Conservation (phyloP, 2,113 vertebrate genomes). For the Pygoscelis adeliae region DNA sequence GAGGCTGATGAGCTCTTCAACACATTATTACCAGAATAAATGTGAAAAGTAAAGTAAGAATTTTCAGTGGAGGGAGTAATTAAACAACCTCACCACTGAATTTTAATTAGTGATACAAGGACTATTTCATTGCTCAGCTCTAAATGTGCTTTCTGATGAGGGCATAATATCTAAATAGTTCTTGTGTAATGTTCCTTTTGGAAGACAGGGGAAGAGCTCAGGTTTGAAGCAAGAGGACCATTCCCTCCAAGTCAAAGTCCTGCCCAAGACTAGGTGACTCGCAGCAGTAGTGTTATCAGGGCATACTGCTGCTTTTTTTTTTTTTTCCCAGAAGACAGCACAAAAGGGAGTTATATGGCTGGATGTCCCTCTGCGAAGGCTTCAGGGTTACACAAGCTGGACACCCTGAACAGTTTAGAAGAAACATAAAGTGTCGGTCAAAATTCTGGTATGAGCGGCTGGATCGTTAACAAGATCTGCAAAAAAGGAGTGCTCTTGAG, state of each 20-base stretch:
- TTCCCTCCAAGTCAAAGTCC: neutral
- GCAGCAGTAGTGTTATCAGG: neutral
- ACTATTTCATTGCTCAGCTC: slow-evolving; percentile 33
- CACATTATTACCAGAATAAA: slow-evolving; percentile 63
- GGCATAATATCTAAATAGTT: slow-evolving; percentile 24
- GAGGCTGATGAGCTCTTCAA: slow-evolving; percentile 62
- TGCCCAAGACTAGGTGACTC: neutral
- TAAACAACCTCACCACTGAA: slow-evolving; percentile 64
- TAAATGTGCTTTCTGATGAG: slow-evolving; percentile 43
- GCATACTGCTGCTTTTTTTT: too few relatives aligned
- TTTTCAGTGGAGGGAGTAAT: slow-evolving; percentile 65
- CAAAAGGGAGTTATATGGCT: neutral
- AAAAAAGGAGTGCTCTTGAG: neutral
- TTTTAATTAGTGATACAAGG: slow-evolving; percentile 69
- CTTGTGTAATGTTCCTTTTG: neutral
- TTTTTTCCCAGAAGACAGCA: neutral
- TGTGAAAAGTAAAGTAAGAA: slow-evolving; percentile 68
- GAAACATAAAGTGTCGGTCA: neutral
- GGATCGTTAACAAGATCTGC: neutral
- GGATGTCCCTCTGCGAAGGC: neutral
- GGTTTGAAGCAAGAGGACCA: neutral
- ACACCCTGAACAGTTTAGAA: neutral
- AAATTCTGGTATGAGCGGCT: neutral
- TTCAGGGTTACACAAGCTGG: neutral
- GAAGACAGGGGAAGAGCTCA: neutral